A percentile compares a stretch with the other conserved stretches of the same genome.
Conservation (phyloP, 2,888 invertebrate species). For the Drosophila testacea region DNA sequence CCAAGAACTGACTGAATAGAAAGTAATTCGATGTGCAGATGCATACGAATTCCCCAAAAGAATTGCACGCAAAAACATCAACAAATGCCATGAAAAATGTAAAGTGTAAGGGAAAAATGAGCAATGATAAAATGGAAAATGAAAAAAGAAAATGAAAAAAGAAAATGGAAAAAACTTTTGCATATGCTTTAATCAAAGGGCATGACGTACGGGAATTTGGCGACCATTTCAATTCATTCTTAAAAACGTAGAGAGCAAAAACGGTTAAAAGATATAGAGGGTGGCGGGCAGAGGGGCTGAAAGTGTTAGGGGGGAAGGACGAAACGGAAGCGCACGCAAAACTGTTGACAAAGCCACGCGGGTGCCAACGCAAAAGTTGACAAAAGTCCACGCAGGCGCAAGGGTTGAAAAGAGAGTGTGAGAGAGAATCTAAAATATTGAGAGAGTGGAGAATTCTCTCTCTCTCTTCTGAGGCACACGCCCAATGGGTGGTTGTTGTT, state of each 20-base stretch:
- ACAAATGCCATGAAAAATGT: constrained; percentile 7
- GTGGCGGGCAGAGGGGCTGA: not conserved
- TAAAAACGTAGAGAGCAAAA: constrained; percentile 48
- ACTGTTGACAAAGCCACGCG: constrained; percentile 69
- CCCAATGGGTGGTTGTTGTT: constrained; percentile 70
- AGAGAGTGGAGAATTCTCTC: constrained; percentile 14
- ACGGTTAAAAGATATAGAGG: not conserved
- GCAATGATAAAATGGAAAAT: constrained; percentile 16
- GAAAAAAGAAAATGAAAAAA: no score
- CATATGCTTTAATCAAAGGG: constrained; percentile 70
- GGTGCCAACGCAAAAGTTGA: constrained; percentile 37
- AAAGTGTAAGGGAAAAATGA: constrained; percentile 3
- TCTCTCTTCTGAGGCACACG: constrained; percentile 50
- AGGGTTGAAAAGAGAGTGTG: constrained; percentile 40
- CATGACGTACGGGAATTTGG: constrained; percentile 69
- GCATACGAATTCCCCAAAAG: constrained; percentile 21
- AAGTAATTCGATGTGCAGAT: constrained; percentile 31
- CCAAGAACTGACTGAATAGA: constrained; percentile 12
- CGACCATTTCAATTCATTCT: constrained; percentile 59
- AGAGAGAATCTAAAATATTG: constrained; percentile 1
- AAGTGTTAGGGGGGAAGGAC: not conserved
- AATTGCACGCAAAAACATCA: constrained; percentile 15
- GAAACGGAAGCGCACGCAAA: constrained; percentile 51
- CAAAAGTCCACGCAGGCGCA: constrained; percentile 55
- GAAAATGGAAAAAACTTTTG: constrained; percentile 37